A percentile compares a stretch with the other conserved stretches of the same genome.
These are phyloP conservation scores for Ctenochaetus hawaiiensis DNA, from an alignment of 2,797 vertebrate species.

Conservation along the genomic window DNA sequence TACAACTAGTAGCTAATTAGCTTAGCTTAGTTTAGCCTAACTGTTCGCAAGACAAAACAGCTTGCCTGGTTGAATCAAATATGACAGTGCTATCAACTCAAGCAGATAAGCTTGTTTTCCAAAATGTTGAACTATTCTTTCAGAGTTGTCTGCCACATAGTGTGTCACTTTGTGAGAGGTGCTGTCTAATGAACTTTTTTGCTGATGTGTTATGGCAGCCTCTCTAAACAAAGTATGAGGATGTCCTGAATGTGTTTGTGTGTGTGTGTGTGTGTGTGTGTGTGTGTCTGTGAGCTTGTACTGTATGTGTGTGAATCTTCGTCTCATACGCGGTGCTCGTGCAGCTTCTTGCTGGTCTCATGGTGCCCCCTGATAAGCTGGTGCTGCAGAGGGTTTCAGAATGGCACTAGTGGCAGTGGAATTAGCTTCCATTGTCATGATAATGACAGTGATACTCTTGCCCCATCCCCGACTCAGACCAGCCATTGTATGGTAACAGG, in stretches of 20 bases:
- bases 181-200: conserved; percentile 59
- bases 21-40: not conserved
- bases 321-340: conserved; percentile 44
- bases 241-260: conserved; percentile 34
- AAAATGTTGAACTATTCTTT: no score
- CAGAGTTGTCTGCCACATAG: not conserved
- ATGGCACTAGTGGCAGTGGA: conserved; percentile 82
- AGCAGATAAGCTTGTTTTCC: no score
- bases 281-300: conserved; percentile 19
- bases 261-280: conserved; percentile 30
- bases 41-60: not conserved
- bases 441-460: conserved; percentile 89
- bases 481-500: conserved; percentile 87
- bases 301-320: conserved; percentile 46
- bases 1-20: not conserved
- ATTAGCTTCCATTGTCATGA: conserved; percentile 90
- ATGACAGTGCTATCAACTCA: no score
- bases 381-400: conserved; percentile 82
- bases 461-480: conserved; percentile 83
- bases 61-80: no score
- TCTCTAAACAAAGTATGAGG: conserved; percentile 37
- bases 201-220: conserved; percentile 53
- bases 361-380: conserved; percentile 86
- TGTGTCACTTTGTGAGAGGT: conserved; percentile 33
- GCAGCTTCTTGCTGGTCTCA: conserved; percentile 76